Conservation (phyloP, 2,797 vertebrate species). For the Lepus oiostolus region DNA sequence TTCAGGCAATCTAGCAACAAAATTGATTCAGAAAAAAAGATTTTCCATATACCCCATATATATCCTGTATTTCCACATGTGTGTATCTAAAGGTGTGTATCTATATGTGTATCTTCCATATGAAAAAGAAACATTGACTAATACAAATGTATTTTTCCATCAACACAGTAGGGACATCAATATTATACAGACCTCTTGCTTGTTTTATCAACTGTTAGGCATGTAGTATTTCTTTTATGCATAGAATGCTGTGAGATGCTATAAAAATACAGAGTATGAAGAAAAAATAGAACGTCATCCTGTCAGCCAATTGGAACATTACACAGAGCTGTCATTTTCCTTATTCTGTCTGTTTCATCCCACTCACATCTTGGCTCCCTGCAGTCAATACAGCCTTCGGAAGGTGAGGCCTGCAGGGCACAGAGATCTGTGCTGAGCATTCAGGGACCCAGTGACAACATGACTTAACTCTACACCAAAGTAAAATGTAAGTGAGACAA, state of each 20-base stretch:
- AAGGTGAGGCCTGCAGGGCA: neutral
- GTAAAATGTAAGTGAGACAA: neutral
- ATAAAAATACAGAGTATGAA: neutral
- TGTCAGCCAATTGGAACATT: neutral
- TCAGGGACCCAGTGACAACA: neutral
- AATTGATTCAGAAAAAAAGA: conserved; percentile 16
- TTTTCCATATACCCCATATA: neutral
- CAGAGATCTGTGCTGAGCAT: neutral
- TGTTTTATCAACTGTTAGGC: neutral
- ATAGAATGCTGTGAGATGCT: neutral
- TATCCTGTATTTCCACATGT: neutral
- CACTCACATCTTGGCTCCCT: neutral
- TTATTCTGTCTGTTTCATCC: neutral
- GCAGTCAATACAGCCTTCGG: neutral
- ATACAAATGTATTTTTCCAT: neutral
- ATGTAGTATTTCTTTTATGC: neutral
- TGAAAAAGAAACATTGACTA: neutral
- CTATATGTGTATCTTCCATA: neutral
- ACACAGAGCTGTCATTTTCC: neutral
- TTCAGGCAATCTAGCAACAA: neutral
- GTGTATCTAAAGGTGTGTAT: neutral
- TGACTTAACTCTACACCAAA: neutral
- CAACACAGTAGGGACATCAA: neutral
- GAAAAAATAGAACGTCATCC: neutral
- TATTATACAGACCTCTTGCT: neutral